A percentile compares a stretch with the other conserved stretches of the same genome.
These are phyloP conservation scores for Falco naumanni DNA, from an alignment of 2,797 vertebrate genomes.

Conservation along the genomic window DNA sequence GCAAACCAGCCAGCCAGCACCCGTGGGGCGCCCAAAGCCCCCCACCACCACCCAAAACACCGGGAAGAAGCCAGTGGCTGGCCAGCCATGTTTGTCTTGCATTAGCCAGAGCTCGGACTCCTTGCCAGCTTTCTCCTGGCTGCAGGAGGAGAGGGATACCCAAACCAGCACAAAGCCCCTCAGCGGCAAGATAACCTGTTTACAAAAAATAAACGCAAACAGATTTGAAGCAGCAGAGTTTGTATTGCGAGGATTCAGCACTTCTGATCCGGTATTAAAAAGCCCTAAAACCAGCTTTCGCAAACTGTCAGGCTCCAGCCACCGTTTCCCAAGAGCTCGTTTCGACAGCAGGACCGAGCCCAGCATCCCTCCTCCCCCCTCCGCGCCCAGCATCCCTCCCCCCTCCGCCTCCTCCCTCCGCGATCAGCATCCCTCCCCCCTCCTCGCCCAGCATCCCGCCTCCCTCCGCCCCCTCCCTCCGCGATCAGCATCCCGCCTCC, in stretches of 20 bases:
- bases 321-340: background rate
- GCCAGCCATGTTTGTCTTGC: background rate
- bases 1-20: background rate
- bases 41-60: fast-evolving
- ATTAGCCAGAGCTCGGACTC: background rate
- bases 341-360: background rate
- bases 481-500: background rate
- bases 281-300: background rate
- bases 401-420: background rate
- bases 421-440: background rate
- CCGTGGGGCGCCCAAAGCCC: background rate
- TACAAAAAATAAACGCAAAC: background rate
- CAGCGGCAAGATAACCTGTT: background rate
- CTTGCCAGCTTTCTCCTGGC: background rate
- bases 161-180: background rate
- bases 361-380: background rate
- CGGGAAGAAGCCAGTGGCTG: background rate
- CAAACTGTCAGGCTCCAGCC: background rate
- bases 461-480: too few relatives aligned
- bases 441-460: background rate
- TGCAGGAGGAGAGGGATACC: background rate
- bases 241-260: background rate
- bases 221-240: background rate
- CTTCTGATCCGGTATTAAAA: background rate
- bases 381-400: background rate